A percentile compares a stretch with the other conserved stretches of the same genome.
Conservation (phyloP, 1,140 invertebrate genomes). For the Coelopa frigida region DNA sequence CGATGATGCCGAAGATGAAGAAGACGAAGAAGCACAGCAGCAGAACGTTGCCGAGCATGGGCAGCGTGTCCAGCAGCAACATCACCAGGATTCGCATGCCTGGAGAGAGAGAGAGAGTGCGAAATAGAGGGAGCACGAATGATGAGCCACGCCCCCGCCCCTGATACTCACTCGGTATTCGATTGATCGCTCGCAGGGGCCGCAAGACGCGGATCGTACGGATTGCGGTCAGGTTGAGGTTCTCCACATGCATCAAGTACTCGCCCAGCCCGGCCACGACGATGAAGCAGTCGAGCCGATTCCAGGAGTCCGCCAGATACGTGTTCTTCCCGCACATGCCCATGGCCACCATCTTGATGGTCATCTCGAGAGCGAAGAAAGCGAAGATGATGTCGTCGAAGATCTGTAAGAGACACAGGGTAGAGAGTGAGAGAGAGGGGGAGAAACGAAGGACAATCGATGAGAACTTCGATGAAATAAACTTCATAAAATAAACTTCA, state of each 20-base stretch:
- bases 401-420: constrained; percentile 66
- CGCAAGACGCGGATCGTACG: constrained; percentile 93
- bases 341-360: constrained; percentile 98
- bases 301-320: constrained; percentile 97
- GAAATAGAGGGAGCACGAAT: neutral
- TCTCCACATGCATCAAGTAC: constrained; percentile 92
- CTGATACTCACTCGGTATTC: constrained; percentile 98
- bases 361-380: constrained; percentile 95
- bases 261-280: constrained; percentile 90
- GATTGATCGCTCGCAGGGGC: constrained; percentile 94
- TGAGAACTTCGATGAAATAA: too few relatives aligned
- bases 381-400: constrained; percentile 98
- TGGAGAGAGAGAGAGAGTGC: constrained; percentile 40
- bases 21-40: constrained; percentile 99
- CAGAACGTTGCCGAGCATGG: constrained; percentile 98
- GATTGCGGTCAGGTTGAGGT: constrained; percentile 97
- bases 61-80: constrained; percentile 96
- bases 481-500: neutral
- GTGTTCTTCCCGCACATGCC: constrained; percentile 91
- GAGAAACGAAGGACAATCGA: neutral
- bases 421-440: too few relatives aligned
- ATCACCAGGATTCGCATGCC: constrained; percentile 98
- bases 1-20: constrained; percentile 99
- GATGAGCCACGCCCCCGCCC: too few relatives aligned
- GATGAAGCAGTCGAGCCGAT: constrained; percentile 97